A percentile compares a stretch with the other conserved stretches of the same genome.
These are phyloP conservation scores for Nasonia oneida DNA, from an alignment of 2,888 invertebrate genomes.

Conservation along the genomic window DNA sequence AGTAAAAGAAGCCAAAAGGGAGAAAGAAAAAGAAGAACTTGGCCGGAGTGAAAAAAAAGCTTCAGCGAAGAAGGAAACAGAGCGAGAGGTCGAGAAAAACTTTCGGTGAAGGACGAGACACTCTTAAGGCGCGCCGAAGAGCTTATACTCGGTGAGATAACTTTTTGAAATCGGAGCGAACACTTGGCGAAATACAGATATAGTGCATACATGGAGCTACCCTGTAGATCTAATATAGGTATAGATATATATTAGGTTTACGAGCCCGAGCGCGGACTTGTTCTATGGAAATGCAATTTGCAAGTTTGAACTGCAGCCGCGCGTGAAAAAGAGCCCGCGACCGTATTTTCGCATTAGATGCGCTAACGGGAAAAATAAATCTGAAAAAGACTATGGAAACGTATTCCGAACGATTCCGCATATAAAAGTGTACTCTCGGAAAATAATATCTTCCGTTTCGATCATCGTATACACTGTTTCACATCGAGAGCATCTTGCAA, in stretches of 20 bases:
- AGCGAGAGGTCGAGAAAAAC: constrained; percentile 39
- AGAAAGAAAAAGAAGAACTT: constrained; percentile 14
- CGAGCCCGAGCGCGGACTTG: constrained; percentile 67
- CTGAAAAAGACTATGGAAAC: not conserved
- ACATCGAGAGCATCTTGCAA: not conserved
- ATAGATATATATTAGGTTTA: not conserved
- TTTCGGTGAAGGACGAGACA: constrained; percentile 54
- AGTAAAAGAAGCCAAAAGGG: constrained; percentile 17
- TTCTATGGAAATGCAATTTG: constrained; percentile 75
- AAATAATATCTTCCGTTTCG: not conserved
- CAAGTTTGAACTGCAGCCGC: constrained; percentile 69
- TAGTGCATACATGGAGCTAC: not conserved
- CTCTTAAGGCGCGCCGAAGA: constrained; percentile 44
- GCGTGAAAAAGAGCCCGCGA: constrained; percentile 15
- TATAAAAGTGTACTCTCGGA: not conserved
- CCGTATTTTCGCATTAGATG: constrained; percentile 31
- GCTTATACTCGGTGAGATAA: constrained; percentile 62
- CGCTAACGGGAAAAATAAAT: constrained; percentile 44
- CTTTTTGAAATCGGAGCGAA: constrained; percentile 65
- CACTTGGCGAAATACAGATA: constrained; percentile 38
- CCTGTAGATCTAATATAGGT: not conserved
- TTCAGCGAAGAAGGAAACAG: not conserved
- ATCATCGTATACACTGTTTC: not conserved
- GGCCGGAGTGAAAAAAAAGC: not conserved
- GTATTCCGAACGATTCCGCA: no score